Conservation (phyloP, 2,888 invertebrate genomes). For the Xestia sexstrigata region DNA sequence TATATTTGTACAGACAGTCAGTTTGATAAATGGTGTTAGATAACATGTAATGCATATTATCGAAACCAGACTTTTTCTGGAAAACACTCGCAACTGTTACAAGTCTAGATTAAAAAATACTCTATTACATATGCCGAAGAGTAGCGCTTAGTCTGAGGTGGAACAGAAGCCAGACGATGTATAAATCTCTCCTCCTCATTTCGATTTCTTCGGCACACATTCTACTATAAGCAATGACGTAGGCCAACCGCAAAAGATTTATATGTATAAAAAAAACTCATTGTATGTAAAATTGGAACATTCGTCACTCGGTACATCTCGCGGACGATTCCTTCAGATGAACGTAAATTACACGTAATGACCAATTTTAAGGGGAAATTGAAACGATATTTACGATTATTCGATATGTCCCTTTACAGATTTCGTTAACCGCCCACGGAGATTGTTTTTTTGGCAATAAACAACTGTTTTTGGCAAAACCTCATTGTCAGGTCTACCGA, state of each 20-base stretch:
- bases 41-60: conserved; percentile 19
- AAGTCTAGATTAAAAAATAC: conserved; percentile 33
- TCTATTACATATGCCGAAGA: conserved; percentile 40
- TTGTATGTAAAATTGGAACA: conserved; percentile 66
- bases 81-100: conserved; percentile 31
- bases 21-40: conserved; percentile 11
- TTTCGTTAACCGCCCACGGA: conserved; percentile 72
- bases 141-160: conserved; percentile 22
- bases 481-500: conserved; percentile 71
- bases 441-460: conserved; percentile 72
- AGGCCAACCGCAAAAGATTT: conserved; percentile 49
- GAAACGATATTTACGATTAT: conserved; percentile 63
- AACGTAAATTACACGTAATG: conserved; percentile 63
- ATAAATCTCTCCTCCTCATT: conserved; percentile 49
- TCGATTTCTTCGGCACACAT: conserved; percentile 37
- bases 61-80: conserved; percentile 14
- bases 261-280: conserved; percentile 58
- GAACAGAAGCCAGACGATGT: conserved; percentile 48
- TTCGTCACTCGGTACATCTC: conserved; percentile 50
- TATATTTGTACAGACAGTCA: not conserved
- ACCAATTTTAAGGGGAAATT: conserved; percentile 64
- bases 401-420: conserved; percentile 61
- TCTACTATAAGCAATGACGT: conserved; percentile 61
- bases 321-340: conserved; percentile 35
- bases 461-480: conserved; percentile 72